Conservation (phyloP, 2,888 invertebrate species). For the Campoplex capitator region DNA sequence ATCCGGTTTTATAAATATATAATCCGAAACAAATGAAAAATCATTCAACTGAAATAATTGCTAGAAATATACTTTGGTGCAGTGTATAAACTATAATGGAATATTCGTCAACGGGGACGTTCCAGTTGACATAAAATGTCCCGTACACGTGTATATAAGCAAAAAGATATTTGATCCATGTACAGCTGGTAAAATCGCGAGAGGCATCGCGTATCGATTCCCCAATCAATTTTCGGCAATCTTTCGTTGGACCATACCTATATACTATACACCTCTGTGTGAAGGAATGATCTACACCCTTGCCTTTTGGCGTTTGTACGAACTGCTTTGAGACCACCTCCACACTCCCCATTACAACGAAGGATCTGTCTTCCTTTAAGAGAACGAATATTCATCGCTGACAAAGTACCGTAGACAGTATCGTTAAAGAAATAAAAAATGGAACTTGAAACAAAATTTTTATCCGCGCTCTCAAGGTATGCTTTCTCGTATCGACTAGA, state of each 20-base stretch:
- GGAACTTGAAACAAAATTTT: not conserved
- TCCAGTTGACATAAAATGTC: slow-evolving; percentile 29
- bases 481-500: no score
- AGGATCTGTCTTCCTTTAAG: slow-evolving; percentile 4
- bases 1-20: not conserved
- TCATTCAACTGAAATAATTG: not conserved
- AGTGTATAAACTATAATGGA: not conserved
- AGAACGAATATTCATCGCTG: slow-evolving; percentile 6
- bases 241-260: slow-evolving; percentile 44
- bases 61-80: not conserved
- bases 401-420: not conserved
- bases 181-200: slow-evolving; percentile 43
- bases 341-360: slow-evolving; percentile 3
- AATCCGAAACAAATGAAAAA: not conserved
- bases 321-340: slow-evolving; percentile 38
- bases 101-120: not conserved
- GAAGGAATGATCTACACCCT: slow-evolving; percentile 41
- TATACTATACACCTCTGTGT: not conserved
- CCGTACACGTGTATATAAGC: not conserved
- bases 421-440: not conserved
- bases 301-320: slow-evolving; percentile 53
- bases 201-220: slow-evolving; percentile 48
- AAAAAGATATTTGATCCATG: slow-evolving; percentile 63
- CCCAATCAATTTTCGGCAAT: slow-evolving; percentile 67
- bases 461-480: not conserved